Percentiles rank a stretch among this genome's conserved stretches.
These are phyloP conservation scores for Diacarnus erythraeanus DNA, from an alignment of 37 sponge, comb jelly and placozoan species.

Conservation along the genomic window DNA sequence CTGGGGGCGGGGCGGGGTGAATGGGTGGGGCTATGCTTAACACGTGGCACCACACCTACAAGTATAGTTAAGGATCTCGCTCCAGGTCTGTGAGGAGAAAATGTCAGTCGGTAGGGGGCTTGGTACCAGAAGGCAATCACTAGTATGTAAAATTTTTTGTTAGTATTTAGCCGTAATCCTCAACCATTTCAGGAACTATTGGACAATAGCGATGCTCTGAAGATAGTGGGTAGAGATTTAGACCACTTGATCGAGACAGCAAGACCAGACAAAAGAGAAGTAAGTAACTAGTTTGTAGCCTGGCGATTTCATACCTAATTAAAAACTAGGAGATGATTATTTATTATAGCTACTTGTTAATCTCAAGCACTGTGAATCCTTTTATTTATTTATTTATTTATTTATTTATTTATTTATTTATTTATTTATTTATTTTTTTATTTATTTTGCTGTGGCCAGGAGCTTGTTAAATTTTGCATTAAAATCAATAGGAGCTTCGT, in stretches of 20 bases:
- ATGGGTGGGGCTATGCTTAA: background rate
- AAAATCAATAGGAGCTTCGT: conserved; percentile 19
- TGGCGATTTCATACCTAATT: no score
- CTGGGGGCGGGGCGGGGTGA: background rate
- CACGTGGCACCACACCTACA: no score
- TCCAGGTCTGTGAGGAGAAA: background rate
- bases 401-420: no score
- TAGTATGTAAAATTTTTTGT: background rate
- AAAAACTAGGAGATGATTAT: no score
- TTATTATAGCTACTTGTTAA: background rate
- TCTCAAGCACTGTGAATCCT: background rate
- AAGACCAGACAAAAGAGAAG: conserved; percentile 12
- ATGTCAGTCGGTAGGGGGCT: background rate
- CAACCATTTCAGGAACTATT: conserved; percentile 51
- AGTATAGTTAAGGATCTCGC: no score
- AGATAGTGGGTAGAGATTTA: conserved; percentile 47
- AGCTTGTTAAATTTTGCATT: no score
- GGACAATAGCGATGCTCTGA: conserved; percentile 50
- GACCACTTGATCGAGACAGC: conserved; percentile 15
- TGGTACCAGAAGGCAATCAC: background rate
- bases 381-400: no score
- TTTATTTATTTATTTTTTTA: no score
- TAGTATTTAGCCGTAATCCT: no score
- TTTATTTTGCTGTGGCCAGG: no score
- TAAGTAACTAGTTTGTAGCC: no score